phyloP scores from a whole-genome alignment of 1,140 invertebrate genomes.

The Psilanteris sp. region DNA sequence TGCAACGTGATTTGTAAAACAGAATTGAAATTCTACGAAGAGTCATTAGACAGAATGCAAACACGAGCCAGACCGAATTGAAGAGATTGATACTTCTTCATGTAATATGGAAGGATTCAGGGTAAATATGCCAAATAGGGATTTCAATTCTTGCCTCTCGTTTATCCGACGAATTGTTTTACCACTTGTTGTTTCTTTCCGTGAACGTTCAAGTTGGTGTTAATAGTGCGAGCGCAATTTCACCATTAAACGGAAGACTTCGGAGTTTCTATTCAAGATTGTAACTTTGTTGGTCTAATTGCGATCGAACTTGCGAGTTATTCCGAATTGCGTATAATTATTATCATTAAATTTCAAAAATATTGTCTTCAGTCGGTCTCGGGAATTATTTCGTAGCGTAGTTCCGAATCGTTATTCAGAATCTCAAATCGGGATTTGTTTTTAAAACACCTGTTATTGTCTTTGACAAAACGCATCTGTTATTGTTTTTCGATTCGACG shows the following conservation, averaged over 20 bases:
- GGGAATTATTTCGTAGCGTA: too few species aligned
- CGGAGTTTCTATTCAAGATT: too few species aligned
- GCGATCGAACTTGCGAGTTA: too few species aligned
- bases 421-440: too few species aligned
- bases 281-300: too few species aligned
- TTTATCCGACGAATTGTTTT: slow-evolving; percentile 3
- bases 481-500: too few species aligned
- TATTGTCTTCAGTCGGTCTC: too few species aligned
- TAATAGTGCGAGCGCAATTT: slow-evolving; percentile 10
- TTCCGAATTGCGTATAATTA: too few species aligned
- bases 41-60: slow-evolving; percentile 49
- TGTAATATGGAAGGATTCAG: slow-evolving; percentile 37
- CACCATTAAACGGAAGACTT: neutral
- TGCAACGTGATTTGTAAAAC: slow-evolving; percentile 27
- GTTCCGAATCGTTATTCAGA: too few species aligned
- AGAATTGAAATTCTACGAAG: slow-evolving; percentile 46
- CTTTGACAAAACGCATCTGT: too few species aligned
- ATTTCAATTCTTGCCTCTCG: slow-evolving; percentile 4
- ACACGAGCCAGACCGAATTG: slow-evolving; percentile 25
- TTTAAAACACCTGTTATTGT: too few species aligned
- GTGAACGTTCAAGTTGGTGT: slow-evolving; percentile 2
- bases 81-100: slow-evolving; percentile 26
- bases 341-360: too few species aligned
- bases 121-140: slow-evolving; percentile 23
- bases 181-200: slow-evolving; percentile 5